A percentile compares a stretch with the other conserved stretches of the same genome.
These are phyloP conservation scores for Caenorhabditis sp. DNA, from an alignment of 2,888 invertebrate genomes.

Conservation along the genomic window DNA sequence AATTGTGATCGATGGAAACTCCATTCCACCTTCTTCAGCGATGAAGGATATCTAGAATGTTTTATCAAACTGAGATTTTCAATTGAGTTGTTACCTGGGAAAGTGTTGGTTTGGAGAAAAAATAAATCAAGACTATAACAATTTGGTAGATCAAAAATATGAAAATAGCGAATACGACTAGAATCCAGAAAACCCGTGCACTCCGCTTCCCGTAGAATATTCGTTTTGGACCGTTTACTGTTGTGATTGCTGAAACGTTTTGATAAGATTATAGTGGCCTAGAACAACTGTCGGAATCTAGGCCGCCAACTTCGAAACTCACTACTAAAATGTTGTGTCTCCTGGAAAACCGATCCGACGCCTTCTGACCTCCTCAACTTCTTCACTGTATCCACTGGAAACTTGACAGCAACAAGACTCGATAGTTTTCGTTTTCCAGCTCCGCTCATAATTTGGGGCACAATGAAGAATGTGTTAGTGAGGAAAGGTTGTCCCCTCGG, in stretches of 20 bases:
- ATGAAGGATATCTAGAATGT: slow-evolving; percentile 73
- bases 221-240: slow-evolving; percentile 77
- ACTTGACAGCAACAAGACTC: slow-evolving; percentile 12
- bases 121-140: slow-evolving; percentile 36
- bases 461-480: neutral
- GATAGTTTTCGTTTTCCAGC: slow-evolving; percentile 33
- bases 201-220: slow-evolving; percentile 68
- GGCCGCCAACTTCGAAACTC: neutral
- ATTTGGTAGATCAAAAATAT: slow-evolving; percentile 57
- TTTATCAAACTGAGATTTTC: neutral
- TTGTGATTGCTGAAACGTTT: slow-evolving; percentile 73
- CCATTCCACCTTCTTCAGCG: slow-evolving; percentile 73
- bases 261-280: neutral
- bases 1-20: slow-evolving; percentile 77
- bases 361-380: slow-evolving; percentile 71
- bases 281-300: neutral
- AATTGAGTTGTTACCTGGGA: slow-evolving; percentile 42
- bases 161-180: slow-evolving; percentile 29
- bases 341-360: slow-evolving; percentile 74
- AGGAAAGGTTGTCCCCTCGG: neutral
- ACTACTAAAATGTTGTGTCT: slow-evolving; percentile 81
- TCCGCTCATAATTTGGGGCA: neutral
- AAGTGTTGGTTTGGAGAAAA: slow-evolving; percentile 48
- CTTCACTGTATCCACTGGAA: slow-evolving; percentile 36
- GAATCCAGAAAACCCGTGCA: slow-evolving; percentile 56